These are phyloP conservation scores for Pyrgus malvae DNA, from an alignment of 2,888 invertebrate genomes.

Conservation along the genomic window DNA sequence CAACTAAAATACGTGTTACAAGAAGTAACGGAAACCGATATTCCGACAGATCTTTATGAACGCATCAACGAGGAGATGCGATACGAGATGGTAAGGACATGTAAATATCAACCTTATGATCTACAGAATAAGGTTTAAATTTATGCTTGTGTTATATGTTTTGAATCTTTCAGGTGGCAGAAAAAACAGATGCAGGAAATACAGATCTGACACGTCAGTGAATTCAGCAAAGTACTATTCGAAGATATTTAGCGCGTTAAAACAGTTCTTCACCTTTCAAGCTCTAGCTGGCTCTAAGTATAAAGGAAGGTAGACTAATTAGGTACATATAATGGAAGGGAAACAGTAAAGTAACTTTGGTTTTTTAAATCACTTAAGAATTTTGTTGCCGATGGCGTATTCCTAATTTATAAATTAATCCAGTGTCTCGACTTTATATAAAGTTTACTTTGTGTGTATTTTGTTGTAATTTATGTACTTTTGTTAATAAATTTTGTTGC, in stretches of 20 bases:
- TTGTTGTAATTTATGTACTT: conserved; percentile 63
- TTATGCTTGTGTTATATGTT: conserved; percentile 42
- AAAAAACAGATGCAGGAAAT: conserved; percentile 37
- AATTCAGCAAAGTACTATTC: conserved; percentile 70
- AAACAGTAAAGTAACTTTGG: not conserved
- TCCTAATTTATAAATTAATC: conserved; percentile 47
- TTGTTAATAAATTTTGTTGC: conserved; percentile 69
- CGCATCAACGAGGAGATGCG: conserved; percentile 95
- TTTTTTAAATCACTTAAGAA: conserved; percentile 1
- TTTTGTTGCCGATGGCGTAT: conserved; percentile 36
- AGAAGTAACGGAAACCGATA: conserved; percentile 94
- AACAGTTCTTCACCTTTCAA: conserved; percentile 79
- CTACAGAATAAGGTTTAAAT: conserved; percentile 33
- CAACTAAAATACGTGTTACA: conserved; percentile 92
- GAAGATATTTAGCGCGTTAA: conserved; percentile 75
- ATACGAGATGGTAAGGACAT: conserved; percentile 90
- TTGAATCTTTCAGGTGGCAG: conserved; percentile 71
- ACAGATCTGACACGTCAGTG: conserved; percentile 69
- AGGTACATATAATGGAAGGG: not conserved
- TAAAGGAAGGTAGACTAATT: conserved; percentile 67
- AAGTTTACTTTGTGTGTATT: conserved; percentile 63
- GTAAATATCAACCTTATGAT: conserved; percentile 68
- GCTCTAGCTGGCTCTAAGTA: conserved; percentile 72
- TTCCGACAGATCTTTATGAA: conserved; percentile 93
- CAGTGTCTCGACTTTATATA: conserved; percentile 44